Conservation (phyloP, 2,888 invertebrate species). For the Campaea margaritaria region DNA sequence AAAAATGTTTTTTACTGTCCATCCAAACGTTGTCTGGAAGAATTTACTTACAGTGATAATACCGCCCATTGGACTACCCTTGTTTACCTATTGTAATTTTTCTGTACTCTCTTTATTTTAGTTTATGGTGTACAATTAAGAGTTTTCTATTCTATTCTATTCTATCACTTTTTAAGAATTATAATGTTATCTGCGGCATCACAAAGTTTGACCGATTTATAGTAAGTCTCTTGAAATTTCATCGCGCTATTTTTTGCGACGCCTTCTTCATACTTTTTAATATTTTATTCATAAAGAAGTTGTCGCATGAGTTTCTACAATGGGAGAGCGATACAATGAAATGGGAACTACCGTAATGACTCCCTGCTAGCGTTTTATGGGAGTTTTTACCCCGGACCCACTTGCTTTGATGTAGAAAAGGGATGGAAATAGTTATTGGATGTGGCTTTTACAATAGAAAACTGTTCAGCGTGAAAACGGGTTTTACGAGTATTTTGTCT, state of each 20-base stretch:
- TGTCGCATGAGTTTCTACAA: constrained; percentile 23
- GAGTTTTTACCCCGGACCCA: constrained; percentile 10
- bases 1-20: no score
- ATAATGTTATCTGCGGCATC: no score
- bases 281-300: neutral
- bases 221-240: no score
- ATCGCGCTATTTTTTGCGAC: neutral
- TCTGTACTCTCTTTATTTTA: no score
- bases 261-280: neutral
- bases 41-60: no score
- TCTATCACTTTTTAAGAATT: no score
- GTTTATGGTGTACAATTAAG: no score
- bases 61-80: no score
- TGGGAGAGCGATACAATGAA: constrained; percentile 20
- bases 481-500: neutral
- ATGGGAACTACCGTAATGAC: constrained; percentile 13
- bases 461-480: neutral
- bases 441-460: neutral
- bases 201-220: no score
- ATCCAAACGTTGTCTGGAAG: no score
- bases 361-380: constrained; percentile 21
- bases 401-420: neutral
- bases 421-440: constrained; percentile 16
- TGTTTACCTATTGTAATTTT: no score
- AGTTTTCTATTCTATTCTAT: no score